Percentiles rank a stretch among this genome's conserved stretches.
Evolutionary conservation across 2,113 vertebrate species (phyloP).

Genomic region (Crypturellus undulatus): DNA sequence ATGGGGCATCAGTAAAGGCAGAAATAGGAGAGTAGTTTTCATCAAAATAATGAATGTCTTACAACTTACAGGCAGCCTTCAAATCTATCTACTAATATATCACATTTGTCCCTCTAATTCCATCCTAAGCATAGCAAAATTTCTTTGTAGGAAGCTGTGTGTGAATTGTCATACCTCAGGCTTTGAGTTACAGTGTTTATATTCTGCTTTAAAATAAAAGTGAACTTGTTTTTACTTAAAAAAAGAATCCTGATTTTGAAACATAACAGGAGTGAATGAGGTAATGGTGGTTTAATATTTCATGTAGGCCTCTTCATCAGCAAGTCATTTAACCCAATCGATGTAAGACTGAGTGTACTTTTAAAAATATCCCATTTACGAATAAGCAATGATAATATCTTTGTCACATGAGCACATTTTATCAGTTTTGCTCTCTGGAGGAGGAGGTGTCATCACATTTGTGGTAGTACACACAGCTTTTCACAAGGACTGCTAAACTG

Average conservation of each 20-base stretch:
- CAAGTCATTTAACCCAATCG: slow-evolving; percentile 20
- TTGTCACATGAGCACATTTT: not conserved
- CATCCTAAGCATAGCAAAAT: not conserved
- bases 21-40: slow-evolving; percentile 2
- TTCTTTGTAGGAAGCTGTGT: not conserved
- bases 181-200: not conserved
- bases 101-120: not conserved
- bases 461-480: not conserved
- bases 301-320: not conserved
- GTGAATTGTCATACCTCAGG: not conserved
- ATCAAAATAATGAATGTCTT: not conserved
- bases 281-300: slow-evolving; percentile 26
- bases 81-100: not conserved
- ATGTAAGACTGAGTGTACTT: not conserved
- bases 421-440: slow-evolving; percentile 26
- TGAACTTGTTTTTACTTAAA: slow-evolving; percentile 5
- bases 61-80: not conserved
- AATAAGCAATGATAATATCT: not conserved
- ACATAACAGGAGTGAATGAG: not conserved
- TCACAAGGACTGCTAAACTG: not conserved
- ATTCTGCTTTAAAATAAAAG: slow-evolving; percentile 26
- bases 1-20: not conserved
- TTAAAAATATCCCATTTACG: not conserved
- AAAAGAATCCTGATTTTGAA: slow-evolving; percentile 7
- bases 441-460: not conserved